Conservation (phyloP, 1,140 invertebrate species). For the Papilio dardanus region DNA sequence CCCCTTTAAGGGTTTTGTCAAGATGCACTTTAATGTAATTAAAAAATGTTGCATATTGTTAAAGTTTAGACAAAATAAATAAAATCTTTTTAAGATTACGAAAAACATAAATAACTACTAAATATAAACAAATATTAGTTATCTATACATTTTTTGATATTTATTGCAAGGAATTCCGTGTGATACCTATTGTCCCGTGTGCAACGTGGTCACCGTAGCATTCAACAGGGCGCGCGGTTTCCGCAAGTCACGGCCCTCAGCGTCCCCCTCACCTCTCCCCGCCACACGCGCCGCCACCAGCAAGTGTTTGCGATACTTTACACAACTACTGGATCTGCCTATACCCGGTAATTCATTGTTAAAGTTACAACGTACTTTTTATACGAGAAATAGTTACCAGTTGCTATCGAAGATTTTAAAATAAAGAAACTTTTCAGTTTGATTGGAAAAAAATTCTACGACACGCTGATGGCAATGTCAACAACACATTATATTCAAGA, state of each 20-base stretch:
- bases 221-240: slow-evolving; percentile 63
- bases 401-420: neutral
- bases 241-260: slow-evolving; percentile 56
- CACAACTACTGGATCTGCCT: neutral
- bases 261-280: slow-evolving; percentile 41
- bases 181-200: neutral
- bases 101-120: too few relatives aligned
- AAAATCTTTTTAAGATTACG: too few relatives aligned
- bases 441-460: too few relatives aligned
- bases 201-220: slow-evolving; percentile 46
- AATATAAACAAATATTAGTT: too few relatives aligned
- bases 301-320: slow-evolving; percentile 31
- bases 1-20: too few relatives aligned
- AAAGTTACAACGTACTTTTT: neutral
- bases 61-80: too few relatives aligned
- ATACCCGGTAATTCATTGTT: neutral
- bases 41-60: too few relatives aligned
- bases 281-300: slow-evolving; percentile 23
- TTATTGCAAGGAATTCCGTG: neutral
- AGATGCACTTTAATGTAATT: too few relatives aligned
- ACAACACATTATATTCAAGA: too few relatives aligned
- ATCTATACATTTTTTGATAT: neutral
- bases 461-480: too few relatives aligned
- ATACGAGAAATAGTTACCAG: neutral
- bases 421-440: neutral